phyloP scores from a whole-genome alignment of 2,113 vertebrate species.

The Hypomesus transpacificus region DNA sequence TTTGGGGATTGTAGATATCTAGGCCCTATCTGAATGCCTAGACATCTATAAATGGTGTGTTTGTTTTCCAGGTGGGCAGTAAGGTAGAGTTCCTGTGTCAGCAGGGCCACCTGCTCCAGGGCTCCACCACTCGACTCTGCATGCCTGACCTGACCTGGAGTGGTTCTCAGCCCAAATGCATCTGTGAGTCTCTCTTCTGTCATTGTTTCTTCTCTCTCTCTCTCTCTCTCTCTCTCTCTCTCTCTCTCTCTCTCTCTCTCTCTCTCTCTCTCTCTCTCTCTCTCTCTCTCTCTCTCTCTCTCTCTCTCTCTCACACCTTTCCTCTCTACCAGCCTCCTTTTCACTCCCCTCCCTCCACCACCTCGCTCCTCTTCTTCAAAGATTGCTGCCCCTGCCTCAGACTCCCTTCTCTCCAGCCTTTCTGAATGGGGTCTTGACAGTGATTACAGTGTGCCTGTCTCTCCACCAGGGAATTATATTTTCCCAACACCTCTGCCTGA shows the following conservation, averaged over 20 bases:
- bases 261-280: neutral
- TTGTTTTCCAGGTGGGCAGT: constrained; percentile 78
- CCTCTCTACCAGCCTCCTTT: neutral
- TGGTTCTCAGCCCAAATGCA: constrained; percentile 83
- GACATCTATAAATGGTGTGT: constrained; percentile 25
- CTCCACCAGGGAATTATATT: too few species aligned
- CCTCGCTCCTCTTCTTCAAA: constrained; percentile 14
- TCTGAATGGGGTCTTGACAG: constrained; percentile 30
- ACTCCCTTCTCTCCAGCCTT: constrained; percentile 31
- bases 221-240: neutral
- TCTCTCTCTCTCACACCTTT: constrained; percentile 24
- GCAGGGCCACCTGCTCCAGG: constrained; percentile 91
- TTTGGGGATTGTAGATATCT: neutral
- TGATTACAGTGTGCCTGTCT: constrained; percentile 43
- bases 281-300: neutral
- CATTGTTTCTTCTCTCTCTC: neutral
- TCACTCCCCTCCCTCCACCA: neutral
- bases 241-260: constrained; percentile 4
- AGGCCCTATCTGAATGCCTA: constrained; percentile 23
- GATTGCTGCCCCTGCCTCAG: constrained; percentile 43
- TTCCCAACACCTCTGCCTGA: neutral
- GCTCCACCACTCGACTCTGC: constrained; percentile 91
- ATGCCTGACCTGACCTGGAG: constrained; percentile 95
- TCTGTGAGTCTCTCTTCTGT: constrained; percentile 75
- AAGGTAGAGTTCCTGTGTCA: constrained; percentile 89